These are phyloP conservation scores for Phyllotis vaccarum DNA, from an alignment of 2,797 vertebrate genomes.

Conservation along the genomic window DNA sequence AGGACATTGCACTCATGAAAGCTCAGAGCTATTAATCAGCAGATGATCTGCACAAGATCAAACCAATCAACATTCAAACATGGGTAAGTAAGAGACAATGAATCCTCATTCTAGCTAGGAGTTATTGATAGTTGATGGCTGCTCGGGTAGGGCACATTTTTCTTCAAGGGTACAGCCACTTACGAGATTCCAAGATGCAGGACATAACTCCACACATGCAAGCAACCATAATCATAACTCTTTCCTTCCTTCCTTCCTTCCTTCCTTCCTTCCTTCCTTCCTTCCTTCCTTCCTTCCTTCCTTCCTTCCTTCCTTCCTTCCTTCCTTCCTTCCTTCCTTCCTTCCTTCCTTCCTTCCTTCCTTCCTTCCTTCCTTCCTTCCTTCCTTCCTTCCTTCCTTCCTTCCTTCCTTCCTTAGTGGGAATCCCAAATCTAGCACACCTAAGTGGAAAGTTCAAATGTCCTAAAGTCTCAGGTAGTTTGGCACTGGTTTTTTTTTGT, in stretches of 20 bases:
- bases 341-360: not conserved
- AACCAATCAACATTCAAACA: not conserved
- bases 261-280: not conserved
- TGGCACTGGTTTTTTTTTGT: not conserved
- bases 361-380: not conserved
- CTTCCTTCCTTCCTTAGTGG: not conserved
- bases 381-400: not conserved
- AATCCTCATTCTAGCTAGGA: not conserved
- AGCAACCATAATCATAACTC: not conserved
- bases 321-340: not conserved
- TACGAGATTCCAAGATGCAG: not conserved
- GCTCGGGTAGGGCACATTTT: not conserved
- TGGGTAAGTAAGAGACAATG: not conserved
- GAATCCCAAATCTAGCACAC: not conserved
- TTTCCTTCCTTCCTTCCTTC: not conserved
- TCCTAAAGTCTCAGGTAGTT: not conserved
- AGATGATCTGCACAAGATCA: not conserved
- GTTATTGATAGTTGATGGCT: not conserved
- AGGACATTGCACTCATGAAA: not conserved
- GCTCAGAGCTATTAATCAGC: not conserved
- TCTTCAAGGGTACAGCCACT: not conserved
- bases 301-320: not conserved
- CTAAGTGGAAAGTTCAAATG: not conserved
- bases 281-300: not conserved
- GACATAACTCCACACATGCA: not conserved